Conservation (phyloP, 2,888 invertebrate genomes). For the Parnassius mnemosyne region DNA sequence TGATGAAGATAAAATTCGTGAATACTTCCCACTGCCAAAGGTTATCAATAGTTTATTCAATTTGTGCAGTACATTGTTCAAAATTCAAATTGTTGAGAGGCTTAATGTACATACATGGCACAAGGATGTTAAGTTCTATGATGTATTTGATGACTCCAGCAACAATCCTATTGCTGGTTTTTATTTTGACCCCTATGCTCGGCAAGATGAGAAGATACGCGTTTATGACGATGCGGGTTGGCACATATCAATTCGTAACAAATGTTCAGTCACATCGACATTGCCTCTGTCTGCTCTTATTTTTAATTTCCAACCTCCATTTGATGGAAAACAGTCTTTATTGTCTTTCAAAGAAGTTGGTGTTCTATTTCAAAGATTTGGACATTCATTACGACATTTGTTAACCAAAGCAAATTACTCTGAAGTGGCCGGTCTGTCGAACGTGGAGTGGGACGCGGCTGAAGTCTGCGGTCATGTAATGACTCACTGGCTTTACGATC, state of each 20-base stretch:
- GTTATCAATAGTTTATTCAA: conserved; percentile 90
- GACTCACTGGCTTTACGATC: conserved; percentile 88
- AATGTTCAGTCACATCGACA: conserved; percentile 82
- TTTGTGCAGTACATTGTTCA: conserved; percentile 88
- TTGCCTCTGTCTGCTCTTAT: conserved; percentile 90
- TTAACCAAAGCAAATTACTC: conserved; percentile 90
- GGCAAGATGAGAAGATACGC: conserved; percentile 83
- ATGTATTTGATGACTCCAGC: conserved; percentile 86
- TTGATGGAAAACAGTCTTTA: conserved; percentile 83
- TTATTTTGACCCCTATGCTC: conserved; percentile 90
- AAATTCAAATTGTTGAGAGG: conserved; percentile 86
- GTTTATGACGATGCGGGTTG: conserved; percentile 84
- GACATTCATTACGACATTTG: conserved; percentile 91
- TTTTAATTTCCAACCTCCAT: conserved; percentile 88
- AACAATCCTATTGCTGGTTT: conserved; percentile 88
- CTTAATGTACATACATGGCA: conserved; percentile 89
- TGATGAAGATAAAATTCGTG: conserved; percentile 85
- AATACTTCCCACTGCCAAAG: conserved; percentile 90
- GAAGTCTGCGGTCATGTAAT: conserved; percentile 92
- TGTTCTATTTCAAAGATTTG: conserved; percentile 91
- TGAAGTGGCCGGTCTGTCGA: conserved; percentile 91
- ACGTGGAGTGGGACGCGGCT: conserved; percentile 96
- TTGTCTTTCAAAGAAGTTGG: conserved; percentile 88
- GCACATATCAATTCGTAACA: conserved; percentile 89
- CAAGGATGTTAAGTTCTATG: conserved; percentile 90